phyloP scores from a whole-genome alignment of 1,140 invertebrate genomes.

The Drosophila kepulauana region DNA sequence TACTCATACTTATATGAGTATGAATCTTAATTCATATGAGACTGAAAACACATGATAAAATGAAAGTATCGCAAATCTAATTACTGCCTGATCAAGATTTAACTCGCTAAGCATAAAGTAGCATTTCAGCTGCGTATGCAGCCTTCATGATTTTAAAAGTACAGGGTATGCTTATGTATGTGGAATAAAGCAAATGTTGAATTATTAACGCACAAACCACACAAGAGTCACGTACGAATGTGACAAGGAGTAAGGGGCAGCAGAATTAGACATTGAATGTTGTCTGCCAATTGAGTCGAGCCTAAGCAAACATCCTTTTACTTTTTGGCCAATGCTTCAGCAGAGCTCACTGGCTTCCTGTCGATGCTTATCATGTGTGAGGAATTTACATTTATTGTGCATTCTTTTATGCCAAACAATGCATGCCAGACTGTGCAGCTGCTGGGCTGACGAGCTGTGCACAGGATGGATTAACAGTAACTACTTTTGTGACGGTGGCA shows the following conservation, averaged over 20 bases:
- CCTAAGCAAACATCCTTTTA: constrained; percentile 78
- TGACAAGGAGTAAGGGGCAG: constrained; percentile 49
- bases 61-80: no score
- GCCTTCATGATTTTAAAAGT: neutral
- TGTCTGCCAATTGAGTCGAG: constrained; percentile 43
- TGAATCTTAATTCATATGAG: no score
- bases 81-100: neutral
- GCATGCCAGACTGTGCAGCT: constrained; percentile 41
- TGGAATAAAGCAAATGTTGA: constrained; percentile 17
- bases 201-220: constrained; percentile 53
- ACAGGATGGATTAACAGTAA: constrained; percentile 62
- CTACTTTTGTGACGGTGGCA: constrained; percentile 11
- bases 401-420: constrained; percentile 45
- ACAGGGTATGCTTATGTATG: constrained; percentile 9
- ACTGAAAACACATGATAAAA: no score
- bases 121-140: neutral
- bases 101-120: neutral
- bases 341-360: constrained; percentile 60
- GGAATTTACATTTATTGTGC: constrained; percentile 52
- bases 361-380: constrained; percentile 68
- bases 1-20: no score
- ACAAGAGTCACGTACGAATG: constrained; percentile 69
- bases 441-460: constrained; percentile 27
- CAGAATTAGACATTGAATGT: constrained; percentile 18
- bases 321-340: constrained; percentile 54